Conservation (phyloP, 2,888 invertebrate genomes). For the Hecatera dysodea region DNA sequence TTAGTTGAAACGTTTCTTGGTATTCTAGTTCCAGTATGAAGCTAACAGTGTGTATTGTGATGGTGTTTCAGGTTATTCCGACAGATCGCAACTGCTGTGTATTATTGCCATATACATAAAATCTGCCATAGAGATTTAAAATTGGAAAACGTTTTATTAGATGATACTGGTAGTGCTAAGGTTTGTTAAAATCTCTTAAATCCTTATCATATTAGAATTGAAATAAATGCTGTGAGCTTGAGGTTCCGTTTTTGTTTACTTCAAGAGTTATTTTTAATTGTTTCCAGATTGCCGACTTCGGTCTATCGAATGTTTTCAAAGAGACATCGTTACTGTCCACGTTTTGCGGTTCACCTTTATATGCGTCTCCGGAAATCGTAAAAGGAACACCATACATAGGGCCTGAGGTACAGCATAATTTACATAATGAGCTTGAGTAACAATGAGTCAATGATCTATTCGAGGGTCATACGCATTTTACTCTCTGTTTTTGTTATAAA, state of each 20-base stretch:
- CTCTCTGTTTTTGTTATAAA: neutral
- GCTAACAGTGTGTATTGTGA: slow-evolving; percentile 13
- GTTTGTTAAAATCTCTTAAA: slow-evolving; percentile 84
- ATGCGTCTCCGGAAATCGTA: slow-evolving; percentile 99
- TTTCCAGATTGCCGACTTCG: slow-evolving; percentile 98
- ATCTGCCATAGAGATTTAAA: slow-evolving; percentile 99
- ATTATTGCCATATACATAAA: slow-evolving; percentile 99
- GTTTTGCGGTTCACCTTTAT: slow-evolving; percentile 98
- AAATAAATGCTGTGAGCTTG: neutral
- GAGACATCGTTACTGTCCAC: slow-evolving; percentile 96
- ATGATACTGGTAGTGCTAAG: slow-evolving; percentile 98
- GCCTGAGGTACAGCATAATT: slow-evolving; percentile 94
- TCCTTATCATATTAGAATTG: neutral
- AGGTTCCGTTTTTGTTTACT: neutral
- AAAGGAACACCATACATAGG: slow-evolving; percentile 99
- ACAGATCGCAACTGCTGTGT: slow-evolving; percentile 98
- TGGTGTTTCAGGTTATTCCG: slow-evolving; percentile 94
- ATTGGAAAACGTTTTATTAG: slow-evolving; percentile 98
- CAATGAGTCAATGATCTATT: slow-evolving; percentile 20
- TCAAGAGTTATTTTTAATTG: neutral
- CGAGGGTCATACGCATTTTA: neutral
- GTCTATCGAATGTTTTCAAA: slow-evolving; percentile 98
- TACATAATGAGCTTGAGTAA: slow-evolving; percentile 6
- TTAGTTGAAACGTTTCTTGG: neutral
- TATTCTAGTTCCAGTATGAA: neutral